phyloP scores from a whole-genome alignment of 2,888 invertebrate genomes.

The Andrena flavipes region DNA sequence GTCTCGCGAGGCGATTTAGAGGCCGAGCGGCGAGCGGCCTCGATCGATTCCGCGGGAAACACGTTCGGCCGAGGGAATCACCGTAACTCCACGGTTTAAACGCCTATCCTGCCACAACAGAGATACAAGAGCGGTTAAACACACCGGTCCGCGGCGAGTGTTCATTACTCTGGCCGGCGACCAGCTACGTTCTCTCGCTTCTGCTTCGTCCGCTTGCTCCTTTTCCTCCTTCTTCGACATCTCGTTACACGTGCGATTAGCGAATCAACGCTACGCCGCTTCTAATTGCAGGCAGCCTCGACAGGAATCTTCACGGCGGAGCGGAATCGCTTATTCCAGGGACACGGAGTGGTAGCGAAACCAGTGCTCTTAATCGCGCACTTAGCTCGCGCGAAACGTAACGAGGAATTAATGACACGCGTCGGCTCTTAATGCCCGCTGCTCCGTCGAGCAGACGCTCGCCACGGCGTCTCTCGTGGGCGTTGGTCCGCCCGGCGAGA shows the following conservation, averaged over 20 bases:
- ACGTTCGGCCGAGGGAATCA: conserved; percentile 35
- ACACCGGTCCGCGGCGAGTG: not conserved
- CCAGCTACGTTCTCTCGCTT: conserved; percentile 1
- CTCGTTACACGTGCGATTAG: conserved; percentile 20
- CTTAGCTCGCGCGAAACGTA: conserved; percentile 13
- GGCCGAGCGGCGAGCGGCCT: not conserved
- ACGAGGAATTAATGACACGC: conserved; percentile 30
- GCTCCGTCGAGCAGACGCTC: conserved; percentile 4
- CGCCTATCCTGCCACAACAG: not conserved
- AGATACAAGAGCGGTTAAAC: conserved; percentile 13
- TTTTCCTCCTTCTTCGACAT: not conserved
- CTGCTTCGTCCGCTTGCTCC: not conserved
- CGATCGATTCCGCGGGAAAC: conserved; percentile 63
- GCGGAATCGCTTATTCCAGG: not conserved
- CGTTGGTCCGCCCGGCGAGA: conserved; percentile 17
- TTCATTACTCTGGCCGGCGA: conserved; percentile 18
- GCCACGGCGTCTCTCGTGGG: not conserved
- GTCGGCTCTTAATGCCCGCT: not conserved
- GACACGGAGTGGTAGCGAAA: not conserved
- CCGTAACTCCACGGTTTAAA: conserved; percentile 10
- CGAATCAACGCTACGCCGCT: conserved; percentile 1
- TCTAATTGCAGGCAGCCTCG: conserved; percentile 8
- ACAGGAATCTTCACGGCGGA: not conserved
- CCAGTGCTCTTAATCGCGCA: conserved; percentile 14
- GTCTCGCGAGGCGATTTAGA: conserved; percentile 26